Conservation (phyloP, 2,797 vertebrate genomes). For the Anableps anableps region DNA sequence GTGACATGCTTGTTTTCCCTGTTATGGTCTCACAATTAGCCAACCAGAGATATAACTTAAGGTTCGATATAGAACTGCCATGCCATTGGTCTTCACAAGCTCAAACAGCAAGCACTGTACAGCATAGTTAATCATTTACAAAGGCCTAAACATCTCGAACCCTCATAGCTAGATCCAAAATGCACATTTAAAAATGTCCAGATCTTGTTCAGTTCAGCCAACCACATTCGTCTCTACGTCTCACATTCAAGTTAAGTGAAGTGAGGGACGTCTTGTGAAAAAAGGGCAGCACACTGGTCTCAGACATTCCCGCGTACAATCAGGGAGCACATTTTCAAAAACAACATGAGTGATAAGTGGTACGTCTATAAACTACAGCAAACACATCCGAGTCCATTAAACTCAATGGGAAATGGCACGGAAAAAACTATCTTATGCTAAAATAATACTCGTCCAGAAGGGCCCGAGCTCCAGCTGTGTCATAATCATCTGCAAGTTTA, state of each 20-base stretch:
- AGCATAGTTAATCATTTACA: conserved; percentile 76
- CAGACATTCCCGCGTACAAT: conserved; percentile 30
- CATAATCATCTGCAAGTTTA: conserved; percentile 33
- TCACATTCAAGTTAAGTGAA: conserved; percentile 26
- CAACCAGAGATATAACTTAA: conserved; percentile 53
- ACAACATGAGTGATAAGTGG: conserved; percentile 46
- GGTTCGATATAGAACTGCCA: conserved; percentile 63
- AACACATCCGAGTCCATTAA: conserved; percentile 55
- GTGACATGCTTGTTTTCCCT: conserved; percentile 63
- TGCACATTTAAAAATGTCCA: conserved; percentile 62
- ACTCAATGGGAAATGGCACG: conserved; percentile 48
- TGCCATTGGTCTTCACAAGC: conserved; percentile 76
- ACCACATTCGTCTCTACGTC: conserved; percentile 6
- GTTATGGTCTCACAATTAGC: conserved; percentile 53
- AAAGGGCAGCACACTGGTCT: conserved; percentile 11
- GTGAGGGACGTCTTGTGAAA: conserved; percentile 8
- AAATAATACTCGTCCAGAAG: conserved; percentile 50
- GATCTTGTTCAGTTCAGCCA: conserved; percentile 28
- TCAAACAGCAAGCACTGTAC: conserved; percentile 80
- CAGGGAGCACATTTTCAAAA: conserved; percentile 34
- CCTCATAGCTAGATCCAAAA: conserved; percentile 73
- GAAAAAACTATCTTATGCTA: conserved; percentile 53
- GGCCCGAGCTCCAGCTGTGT: conserved; percentile 32
- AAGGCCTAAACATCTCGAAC: conserved; percentile 69
- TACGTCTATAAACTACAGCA: conserved; percentile 65